These are phyloP conservation scores for Cyclophora punctaria DNA, from an alignment of 2,888 invertebrate genomes.

Conservation along the genomic window DNA sequence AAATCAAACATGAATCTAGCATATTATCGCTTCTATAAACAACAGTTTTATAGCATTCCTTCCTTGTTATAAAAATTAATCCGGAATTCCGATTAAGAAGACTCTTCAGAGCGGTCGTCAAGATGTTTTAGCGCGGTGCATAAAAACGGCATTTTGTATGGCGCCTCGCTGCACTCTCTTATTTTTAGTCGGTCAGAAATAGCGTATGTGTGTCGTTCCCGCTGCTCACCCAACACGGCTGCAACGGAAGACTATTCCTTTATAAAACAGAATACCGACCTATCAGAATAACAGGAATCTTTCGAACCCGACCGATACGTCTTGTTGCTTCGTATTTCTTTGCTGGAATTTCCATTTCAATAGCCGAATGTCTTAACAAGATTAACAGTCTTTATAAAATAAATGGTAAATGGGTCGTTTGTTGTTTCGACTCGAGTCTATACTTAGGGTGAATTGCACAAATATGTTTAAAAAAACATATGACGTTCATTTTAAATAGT, in stretches of 20 bases:
- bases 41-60: too few relatives aligned
- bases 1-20: too few relatives aligned
- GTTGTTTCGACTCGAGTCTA: too few relatives aligned
- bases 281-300: slow-evolving; percentile 10
- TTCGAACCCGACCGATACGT: slow-evolving; percentile 3
- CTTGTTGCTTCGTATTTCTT: slow-evolving; percentile 5
- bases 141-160: slow-evolving; percentile 55
- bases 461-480: too few relatives aligned
- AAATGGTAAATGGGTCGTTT: background rate
- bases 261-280: slow-evolving; percentile 10
- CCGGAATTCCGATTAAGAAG: too few relatives aligned
- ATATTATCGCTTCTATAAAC: too few relatives aligned
- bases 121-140: slow-evolving; percentile 48
- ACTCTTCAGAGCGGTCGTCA: slow-evolving; percentile 12
- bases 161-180: slow-evolving; percentile 38
- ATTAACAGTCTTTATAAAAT: too few relatives aligned
- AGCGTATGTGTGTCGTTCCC: slow-evolving; percentile 46
- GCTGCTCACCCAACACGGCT: slow-evolving; percentile 38
- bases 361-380: too few relatives aligned
- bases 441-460: too few relatives aligned
- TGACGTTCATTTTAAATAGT: too few relatives aligned
- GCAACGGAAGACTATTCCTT: slow-evolving; percentile 20
- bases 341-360: slow-evolving; percentile 2
- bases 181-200: slow-evolving; percentile 61
- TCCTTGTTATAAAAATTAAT: too few relatives aligned